phyloP scores from a whole-genome alignment of 2,113 vertebrate species.

The Campylomormyrus tamandua region DNA sequence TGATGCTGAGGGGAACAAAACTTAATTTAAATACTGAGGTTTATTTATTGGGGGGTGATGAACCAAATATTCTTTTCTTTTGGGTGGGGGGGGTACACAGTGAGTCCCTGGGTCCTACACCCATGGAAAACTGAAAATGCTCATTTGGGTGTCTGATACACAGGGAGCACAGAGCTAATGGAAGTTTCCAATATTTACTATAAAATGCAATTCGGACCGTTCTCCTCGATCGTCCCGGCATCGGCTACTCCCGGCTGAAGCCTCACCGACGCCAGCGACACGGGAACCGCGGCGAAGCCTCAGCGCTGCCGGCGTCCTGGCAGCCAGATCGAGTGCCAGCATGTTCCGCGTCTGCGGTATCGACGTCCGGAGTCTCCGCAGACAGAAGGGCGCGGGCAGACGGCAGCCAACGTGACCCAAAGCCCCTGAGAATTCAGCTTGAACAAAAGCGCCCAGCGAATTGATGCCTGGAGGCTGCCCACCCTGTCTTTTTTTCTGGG shows the following conservation, averaged over 20 bases:
- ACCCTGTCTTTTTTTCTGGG: neutral
- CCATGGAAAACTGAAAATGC: too few relatives aligned
- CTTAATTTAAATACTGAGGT: neutral
- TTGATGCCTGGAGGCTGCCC: slow-evolving; percentile 32
- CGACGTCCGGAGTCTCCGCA: neutral
- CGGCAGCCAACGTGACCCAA: slow-evolving; percentile 41
- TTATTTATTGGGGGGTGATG: neutral
- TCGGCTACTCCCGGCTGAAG: neutral
- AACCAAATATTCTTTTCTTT: too few relatives aligned
- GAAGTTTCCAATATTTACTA: neutral
- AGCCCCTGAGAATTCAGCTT: slow-evolving; percentile 54
- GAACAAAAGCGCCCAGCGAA: slow-evolving; percentile 28
- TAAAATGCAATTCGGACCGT: neutral
- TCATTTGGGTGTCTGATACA: neutral
- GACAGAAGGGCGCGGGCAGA: neutral
- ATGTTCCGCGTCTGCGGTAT: neutral
- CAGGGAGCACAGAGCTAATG: neutral
- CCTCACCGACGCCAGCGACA: neutral
- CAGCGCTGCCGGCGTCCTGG: neutral
- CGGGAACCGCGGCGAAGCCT: neutral
- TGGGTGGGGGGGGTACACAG: too few relatives aligned
- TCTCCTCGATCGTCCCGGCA: neutral
- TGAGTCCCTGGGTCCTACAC: neutral
- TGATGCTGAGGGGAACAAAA: too few relatives aligned
- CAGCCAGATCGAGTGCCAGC: neutral